phyloP scores from a whole-genome alignment of 2,113 vertebrate genomes.

The Macrotis lagotis region DNA sequence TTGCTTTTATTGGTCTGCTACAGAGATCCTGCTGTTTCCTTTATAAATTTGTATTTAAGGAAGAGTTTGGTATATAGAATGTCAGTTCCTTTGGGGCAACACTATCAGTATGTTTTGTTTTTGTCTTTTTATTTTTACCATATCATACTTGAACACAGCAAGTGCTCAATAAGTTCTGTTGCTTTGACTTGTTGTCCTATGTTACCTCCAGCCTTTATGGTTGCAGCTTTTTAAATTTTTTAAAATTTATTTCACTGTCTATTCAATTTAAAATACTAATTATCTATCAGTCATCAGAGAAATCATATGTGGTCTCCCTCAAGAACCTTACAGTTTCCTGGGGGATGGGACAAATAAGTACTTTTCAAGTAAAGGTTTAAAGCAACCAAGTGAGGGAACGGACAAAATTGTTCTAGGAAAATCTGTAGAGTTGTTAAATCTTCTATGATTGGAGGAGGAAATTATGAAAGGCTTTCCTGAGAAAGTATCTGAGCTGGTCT shows the following conservation, averaged over 20 bases:
- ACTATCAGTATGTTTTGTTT: neutral
- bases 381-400: neutral
- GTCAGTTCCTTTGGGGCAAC: neutral
- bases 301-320: neutral
- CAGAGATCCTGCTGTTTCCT: neutral
- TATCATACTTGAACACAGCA: neutral
- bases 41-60: neutral
- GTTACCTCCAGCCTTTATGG: neutral
- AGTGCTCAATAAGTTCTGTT: neutral
- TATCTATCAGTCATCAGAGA: neutral
- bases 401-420: neutral
- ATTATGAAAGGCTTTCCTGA: neutral
- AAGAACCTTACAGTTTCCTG: neutral
- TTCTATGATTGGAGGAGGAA: neutral
- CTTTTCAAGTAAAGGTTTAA: neutral
- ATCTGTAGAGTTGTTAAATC: neutral
- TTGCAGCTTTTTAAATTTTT: neutral
- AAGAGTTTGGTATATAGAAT: neutral
- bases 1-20: neutral
- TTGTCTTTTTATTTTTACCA: neutral
- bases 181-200: neutral
- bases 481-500: neutral
- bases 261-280: neutral
- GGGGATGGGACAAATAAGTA: neutral
- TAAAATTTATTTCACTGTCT: neutral